Conservation (phyloP, 2,888 invertebrate species). For the Brachyopa scutellaris region DNA sequence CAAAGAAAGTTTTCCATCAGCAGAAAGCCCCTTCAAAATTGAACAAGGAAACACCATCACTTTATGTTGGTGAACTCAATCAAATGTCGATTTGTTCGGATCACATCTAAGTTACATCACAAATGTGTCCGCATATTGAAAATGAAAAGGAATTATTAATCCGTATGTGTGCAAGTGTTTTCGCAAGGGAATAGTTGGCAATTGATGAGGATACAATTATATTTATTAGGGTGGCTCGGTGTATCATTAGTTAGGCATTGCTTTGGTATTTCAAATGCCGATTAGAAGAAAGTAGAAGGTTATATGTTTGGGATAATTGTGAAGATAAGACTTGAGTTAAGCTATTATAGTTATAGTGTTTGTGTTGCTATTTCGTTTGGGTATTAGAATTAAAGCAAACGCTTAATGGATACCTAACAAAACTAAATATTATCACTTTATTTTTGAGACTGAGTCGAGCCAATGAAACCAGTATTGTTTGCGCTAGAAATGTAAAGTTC, state of each 20-base stretch:
- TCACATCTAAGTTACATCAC: constrained; percentile 59
- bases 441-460: too few species aligned
- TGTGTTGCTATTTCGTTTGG: too few species aligned
- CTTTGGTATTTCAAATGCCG: constrained; percentile 38
- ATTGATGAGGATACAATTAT: constrained; percentile 57
- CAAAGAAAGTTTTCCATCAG: constrained; percentile 48
- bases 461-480: too few species aligned
- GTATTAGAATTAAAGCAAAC: too few species aligned
- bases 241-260: constrained; percentile 1
- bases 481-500: too few species aligned
- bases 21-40: not conserved
- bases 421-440: too few species aligned
- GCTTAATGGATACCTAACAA: too few species aligned
- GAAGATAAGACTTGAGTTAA: not conserved
- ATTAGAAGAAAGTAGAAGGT: constrained; percentile 25
- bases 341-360: too few species aligned
- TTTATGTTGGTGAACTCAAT: constrained; percentile 65
- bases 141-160: constrained; percentile 73
- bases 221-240: constrained; percentile 13
- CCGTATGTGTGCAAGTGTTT: constrained; percentile 32
- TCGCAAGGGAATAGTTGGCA: constrained; percentile 49
- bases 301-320: constrained; percentile 48
- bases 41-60: constrained; percentile 52
- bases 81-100: constrained; percentile 69
- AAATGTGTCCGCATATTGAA: constrained; percentile 41